These are phyloP conservation scores for Phocoena sinus DNA, from an alignment of 2,113 vertebrate species.

Conservation along the genomic window DNA sequence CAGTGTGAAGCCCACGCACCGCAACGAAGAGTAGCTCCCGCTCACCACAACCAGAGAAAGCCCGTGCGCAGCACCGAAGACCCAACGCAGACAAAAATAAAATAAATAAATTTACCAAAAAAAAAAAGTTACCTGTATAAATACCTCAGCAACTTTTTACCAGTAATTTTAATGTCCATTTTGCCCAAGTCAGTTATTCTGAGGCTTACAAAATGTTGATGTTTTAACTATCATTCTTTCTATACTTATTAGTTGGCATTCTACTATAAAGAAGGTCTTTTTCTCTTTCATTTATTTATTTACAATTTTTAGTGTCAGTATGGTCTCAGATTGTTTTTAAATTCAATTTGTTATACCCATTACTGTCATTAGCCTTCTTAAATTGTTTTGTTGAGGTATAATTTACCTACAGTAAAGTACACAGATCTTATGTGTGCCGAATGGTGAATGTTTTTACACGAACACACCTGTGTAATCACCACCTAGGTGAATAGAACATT, in stretches of 20 bases:
- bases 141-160: background rate
- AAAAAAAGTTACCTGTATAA: background rate
- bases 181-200: background rate
- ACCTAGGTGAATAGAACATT: background rate
- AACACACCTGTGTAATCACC: background rate
- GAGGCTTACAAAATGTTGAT: background rate
- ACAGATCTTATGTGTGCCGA: background rate
- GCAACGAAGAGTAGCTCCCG: no score
- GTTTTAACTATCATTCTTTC: background rate
- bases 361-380: background rate
- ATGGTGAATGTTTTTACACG: background rate
- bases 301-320: background rate
- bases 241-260: background rate
- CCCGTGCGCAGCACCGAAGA: no score
- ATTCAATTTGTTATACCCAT: slow-evolving; percentile 11
- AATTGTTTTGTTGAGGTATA: background rate
- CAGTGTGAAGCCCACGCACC: no score
- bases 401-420: background rate
- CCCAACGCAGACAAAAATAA: no score
- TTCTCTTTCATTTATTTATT: background rate
- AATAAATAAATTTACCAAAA: no score
- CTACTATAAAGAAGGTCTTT: background rate
- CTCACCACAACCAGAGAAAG: no score
- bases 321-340: background rate
- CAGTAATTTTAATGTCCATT: background rate